Base-by-base conservation (phyloP, 2,888 invertebrate genomes). In the Netelia virgata region DNA sequence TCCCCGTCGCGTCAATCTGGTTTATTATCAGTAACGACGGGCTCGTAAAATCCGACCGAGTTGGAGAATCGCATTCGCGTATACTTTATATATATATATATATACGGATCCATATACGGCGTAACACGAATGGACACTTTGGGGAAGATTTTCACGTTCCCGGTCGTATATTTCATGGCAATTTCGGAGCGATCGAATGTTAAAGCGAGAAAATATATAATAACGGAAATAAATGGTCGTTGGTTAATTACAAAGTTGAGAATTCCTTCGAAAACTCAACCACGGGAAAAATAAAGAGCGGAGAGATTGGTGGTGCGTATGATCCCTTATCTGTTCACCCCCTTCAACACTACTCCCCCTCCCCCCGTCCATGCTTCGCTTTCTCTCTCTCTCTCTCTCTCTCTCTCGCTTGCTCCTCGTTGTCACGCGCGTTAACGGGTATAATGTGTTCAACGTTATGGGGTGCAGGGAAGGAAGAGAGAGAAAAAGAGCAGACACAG, bases 401-500 rank as follows among this genome's bases (percentile, higher is more conserved):
- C n/a, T 53, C 63, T 70, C 69, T 47, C 64, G 55, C 66, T 59
- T 50, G 53, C 70, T 70, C 20, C 18, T 16, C 63, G 36, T n/a
- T 82, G 55, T 81, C 74, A 57, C 18, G 57, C 57, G 16, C 18
- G 57, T 57, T 57, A 85, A 86, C 88, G 82, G 89, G 90, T 90
- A 68, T 91, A 90, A 92, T 90, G 88, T 92, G 92, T 91, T 92
- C 90, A 92, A 92, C 90, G 90, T 91, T 87, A 89, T 84, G 88
- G 10, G 36, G 68, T 18, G 57, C 18, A 18, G 59, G 41, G 70
- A 20, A 36, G 59, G 59, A 28, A 43, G 18, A 50, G 36, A 50
- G n/a, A 53, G n/a, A 9, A 61, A 69, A 55, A 55, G 69, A 61
- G n/a, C 23, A 41, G 50, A 61, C 47, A 8, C 16, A 11, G 23